Evolutionary conservation across 2,113 vertebrate genomes (phyloP).

Genomic region (Cheilinus undulatus): DNA sequence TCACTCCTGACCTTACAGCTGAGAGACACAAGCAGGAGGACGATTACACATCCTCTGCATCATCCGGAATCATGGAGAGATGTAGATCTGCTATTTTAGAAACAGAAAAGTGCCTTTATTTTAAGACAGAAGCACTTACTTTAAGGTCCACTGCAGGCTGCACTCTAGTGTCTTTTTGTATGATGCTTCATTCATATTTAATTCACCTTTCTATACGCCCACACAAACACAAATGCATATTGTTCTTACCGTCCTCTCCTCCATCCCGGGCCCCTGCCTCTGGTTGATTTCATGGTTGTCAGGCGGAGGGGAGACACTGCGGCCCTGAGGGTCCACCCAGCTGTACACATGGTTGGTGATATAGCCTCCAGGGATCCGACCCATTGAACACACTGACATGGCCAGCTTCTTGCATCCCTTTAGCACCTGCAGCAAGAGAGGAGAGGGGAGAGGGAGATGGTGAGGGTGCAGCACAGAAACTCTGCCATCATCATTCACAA

Average conservation of each 20-base stretch:
- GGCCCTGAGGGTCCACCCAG: constrained; percentile 94
- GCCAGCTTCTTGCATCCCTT: constrained; percentile 94
- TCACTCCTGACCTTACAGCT: background rate
- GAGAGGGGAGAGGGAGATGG: background rate
- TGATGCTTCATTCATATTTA: background rate
- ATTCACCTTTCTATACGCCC: background rate
- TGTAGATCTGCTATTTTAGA: background rate
- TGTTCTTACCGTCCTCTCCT: constrained; percentile 90
- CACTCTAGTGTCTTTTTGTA: background rate
- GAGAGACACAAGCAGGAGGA: background rate
- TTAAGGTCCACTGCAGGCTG: background rate
- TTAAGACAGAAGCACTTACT: background rate
- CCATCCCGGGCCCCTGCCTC: constrained; percentile 80
- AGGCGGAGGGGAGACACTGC: constrained; percentile 88
- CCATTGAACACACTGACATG: constrained; percentile 90
- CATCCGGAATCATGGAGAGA: background rate
- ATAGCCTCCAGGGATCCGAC: constrained; percentile 89
- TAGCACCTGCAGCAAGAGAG: constrained; percentile 84
- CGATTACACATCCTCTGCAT: background rate
- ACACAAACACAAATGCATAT: background rate
- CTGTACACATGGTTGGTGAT: constrained; percentile 95
- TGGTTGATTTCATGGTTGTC: constrained; percentile 81
- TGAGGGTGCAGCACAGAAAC: background rate
- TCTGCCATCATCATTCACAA: too few relatives aligned
- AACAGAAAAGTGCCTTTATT: background rate